Evolutionary conservation across 2,113 vertebrate genomes (phyloP), one percentile per base, ranked within the genome.

Genomic region (Eupsittula cactorum): DNA sequence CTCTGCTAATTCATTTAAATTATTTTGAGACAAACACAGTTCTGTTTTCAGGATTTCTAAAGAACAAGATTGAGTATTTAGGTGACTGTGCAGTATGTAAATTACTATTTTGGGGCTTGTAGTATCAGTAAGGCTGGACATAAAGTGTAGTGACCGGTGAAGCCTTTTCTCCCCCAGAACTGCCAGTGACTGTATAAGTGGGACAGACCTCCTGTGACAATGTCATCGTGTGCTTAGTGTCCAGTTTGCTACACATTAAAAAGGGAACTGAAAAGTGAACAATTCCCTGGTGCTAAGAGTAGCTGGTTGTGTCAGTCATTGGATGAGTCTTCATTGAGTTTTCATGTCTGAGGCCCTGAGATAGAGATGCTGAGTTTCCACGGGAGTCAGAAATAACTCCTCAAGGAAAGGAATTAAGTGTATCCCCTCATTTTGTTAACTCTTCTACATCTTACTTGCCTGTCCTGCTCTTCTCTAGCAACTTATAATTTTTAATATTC

Each of bases 161-260:
- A 59, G 27, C 55, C 75, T 68, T 42, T 41, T 52, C 41, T 24
- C 31, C 23, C 4, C 41, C 2, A 1, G 21, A 39, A 15, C 28
- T 15, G 5, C 17, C 17, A 24, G 33, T 71, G 50, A 1, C 47
- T 41, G 18, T 19, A 0, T 11, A 2, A 11, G 4, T 6, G 1
- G 24, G 33, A 15, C 3, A n/a, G 41, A 15, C 39, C 46, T 60
- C 24, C 65, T 0, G 0, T n/a, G 39, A 7, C 49, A 62, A 13
- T 13, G 21, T 11, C 25, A 3, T 27, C 20, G 9, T 49, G 9
- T 46, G 17, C 16, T 18, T 33, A 1, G 52, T 28, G 78, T 44
- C 76, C 81, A 20, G 62, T n/a, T 62, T 69, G 25, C 49, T 23
- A 76, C 77, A 37, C 3, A 1, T 42, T 63, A 29, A 25, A 84